phyloP scores from a whole-genome alignment of 2,888 invertebrate genomes.

The Balanococcus diminutus region DNA sequence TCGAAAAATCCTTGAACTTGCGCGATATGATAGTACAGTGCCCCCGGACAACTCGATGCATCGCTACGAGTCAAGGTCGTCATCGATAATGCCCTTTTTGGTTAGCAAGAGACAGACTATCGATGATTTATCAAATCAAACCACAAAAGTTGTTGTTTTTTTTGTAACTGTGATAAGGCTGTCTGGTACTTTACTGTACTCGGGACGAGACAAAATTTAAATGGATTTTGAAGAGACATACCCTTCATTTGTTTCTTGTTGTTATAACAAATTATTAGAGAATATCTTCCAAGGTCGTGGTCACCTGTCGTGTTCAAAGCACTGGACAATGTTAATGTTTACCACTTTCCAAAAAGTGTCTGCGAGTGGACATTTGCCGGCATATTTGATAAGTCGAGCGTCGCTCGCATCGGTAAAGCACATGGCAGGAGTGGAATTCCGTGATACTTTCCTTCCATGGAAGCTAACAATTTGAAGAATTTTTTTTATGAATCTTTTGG shows the following conservation, averaged over 20 bases:
- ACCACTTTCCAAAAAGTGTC: not conserved
- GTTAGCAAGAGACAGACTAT: not conserved
- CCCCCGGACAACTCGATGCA: not conserved
- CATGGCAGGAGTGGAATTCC: not conserved
- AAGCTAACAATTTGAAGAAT: not conserved
- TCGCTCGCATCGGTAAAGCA: no score
- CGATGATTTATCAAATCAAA: not conserved
- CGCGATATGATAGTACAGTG: not conserved
- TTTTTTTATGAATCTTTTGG: not conserved
- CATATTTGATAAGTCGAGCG: no score
- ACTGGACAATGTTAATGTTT: not conserved
- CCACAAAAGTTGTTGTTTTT: not conserved
- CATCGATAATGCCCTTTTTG: not conserved
- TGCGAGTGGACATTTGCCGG: no score
- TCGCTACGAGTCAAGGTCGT: slow-evolving; percentile 6
- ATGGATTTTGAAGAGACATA: not conserved
- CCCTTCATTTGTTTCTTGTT: no score
- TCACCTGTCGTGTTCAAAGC: not conserved
- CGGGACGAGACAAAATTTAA: not conserved
- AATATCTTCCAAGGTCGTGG: not conserved
- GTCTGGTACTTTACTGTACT: not conserved
- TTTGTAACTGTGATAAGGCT: not conserved
- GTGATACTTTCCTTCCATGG: not conserved
- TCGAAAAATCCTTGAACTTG: slow-evolving; percentile 9
- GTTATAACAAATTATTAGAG: no score